Evolutionary conservation across 1,140 invertebrate species (phyloP).

Genomic region (Tribolium castaneum): DNA sequence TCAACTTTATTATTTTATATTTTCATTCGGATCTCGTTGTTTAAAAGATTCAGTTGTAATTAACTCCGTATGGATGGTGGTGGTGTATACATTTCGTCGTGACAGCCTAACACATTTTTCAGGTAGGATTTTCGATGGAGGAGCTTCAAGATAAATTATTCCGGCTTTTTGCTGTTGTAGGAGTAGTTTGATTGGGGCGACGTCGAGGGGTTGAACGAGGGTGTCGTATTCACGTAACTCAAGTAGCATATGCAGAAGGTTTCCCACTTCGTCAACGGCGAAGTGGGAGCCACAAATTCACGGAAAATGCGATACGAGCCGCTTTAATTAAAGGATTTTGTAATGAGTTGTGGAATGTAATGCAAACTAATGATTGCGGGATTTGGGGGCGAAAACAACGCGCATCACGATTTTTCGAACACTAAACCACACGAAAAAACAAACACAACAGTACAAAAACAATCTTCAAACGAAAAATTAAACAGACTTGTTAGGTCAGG

Average conservation of each 20-base stretch:
- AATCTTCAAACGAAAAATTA: too few relatives aligned
- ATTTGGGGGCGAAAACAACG: background rate
- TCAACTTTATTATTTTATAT: slow-evolving; percentile 28
- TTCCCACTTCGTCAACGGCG: slow-evolving; percentile 15
- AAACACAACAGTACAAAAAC: too few relatives aligned
- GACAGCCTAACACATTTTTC: background rate
- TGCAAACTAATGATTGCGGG: slow-evolving; percentile 31
- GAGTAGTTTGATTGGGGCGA: slow-evolving; percentile 28
- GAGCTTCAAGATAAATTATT: slow-evolving; percentile 32
- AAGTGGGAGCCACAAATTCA: slow-evolving; percentile 38
- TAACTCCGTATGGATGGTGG: background rate
- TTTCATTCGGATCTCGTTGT: slow-evolving; percentile 18
- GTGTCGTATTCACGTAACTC: slow-evolving; percentile 34
- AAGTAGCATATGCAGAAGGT: slow-evolving; percentile 35
- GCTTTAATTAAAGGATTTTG: slow-evolving; percentile 37
- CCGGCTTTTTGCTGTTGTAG: slow-evolving; percentile 26
- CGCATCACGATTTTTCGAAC: too few relatives aligned
- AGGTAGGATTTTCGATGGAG: slow-evolving; percentile 23
- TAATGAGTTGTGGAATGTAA: slow-evolving; percentile 42
- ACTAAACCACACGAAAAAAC: too few relatives aligned
- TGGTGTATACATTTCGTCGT: background rate
- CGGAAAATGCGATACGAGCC: slow-evolving; percentile 13
- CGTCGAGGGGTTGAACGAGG: slow-evolving; percentile 27
- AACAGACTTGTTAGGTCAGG: too few relatives aligned
- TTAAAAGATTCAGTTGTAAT: slow-evolving; percentile 19